Conservation (phyloP, 2,113 vertebrate species). For the Mixornis gularis region DNA sequence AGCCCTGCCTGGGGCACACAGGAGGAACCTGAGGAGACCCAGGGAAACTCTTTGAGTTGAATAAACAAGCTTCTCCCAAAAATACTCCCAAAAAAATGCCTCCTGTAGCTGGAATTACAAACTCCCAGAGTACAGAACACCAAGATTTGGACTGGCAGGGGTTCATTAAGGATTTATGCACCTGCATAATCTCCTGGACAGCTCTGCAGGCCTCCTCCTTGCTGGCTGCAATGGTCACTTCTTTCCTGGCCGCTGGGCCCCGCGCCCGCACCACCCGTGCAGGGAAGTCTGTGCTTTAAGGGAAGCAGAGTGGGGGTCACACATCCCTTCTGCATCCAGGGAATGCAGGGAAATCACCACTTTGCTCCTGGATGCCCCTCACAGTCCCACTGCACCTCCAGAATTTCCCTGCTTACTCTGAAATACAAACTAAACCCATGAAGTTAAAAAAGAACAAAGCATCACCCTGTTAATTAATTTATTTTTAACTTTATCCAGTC, state of each 20-base stretch:
- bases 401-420: background rate
- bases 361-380: background rate
- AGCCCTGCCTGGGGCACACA: background rate
- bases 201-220: slow-evolving; percentile 84
- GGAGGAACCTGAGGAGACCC: background rate
- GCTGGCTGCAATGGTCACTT: slow-evolving; percentile 79
- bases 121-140: background rate
- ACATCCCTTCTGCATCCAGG: background rate
- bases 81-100: background rate
- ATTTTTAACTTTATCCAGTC: background rate
- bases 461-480: background rate
- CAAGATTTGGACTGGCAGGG: background rate
- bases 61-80: background rate
- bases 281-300: slow-evolving; percentile 79
- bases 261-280: slow-evolving; percentile 84
- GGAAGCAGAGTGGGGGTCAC: background rate
- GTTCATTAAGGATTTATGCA: slow-evolving; percentile 7
- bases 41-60: background rate
- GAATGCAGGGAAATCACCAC: background rate
- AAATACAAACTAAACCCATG: background rate
- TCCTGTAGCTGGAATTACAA: background rate
- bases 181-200: slow-evolving; percentile 88
- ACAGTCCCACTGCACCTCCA: background rate
- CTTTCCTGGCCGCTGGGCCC: slow-evolving; percentile 81
- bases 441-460: background rate